Conservation (phyloP, 2,888 invertebrate species). For the Myopa tessellatipennis region DNA sequence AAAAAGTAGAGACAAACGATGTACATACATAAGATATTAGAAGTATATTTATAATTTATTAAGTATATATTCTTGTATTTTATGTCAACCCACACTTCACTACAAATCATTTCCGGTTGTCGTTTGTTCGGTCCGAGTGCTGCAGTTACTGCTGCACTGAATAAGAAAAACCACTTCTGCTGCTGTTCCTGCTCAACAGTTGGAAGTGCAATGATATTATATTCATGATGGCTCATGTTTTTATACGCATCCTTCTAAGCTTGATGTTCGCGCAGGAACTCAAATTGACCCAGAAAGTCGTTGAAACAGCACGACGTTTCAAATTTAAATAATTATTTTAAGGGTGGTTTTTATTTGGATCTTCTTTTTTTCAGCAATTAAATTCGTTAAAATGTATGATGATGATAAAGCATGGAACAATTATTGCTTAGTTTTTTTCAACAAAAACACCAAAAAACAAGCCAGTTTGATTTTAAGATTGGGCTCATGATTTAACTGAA, state of each 20-base stretch:
- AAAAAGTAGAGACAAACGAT: not conserved
- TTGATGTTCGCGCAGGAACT: not conserved
- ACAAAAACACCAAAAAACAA: not conserved
- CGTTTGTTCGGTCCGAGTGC: not conserved
- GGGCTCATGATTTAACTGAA: no score
- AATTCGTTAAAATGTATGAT: not conserved
- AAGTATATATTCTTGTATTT: not conserved
- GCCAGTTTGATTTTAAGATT: no score
- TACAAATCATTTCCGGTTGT: slow-evolving; percentile 42
- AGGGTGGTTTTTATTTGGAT: slow-evolving; percentile 21
- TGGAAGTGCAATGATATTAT: slow-evolving; percentile 4
- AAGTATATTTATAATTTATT: not conserved
- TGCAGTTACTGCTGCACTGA: not conserved
- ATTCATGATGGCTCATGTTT: not conserved
- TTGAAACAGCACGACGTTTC: not conserved
- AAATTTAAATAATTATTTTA: slow-evolving; percentile 29
- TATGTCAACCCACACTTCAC: slow-evolving; percentile 42
- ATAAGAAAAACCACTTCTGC: not conserved
- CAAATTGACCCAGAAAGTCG: not conserved
- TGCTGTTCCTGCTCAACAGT: slow-evolving; percentile 10
- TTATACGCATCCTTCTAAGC: slow-evolving; percentile 15
- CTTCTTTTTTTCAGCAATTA: not conserved
- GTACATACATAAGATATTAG: not conserved
- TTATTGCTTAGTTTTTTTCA: not conserved
- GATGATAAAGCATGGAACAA: not conserved